A percentile compares a stretch with the other conserved stretches of the same genome.
Evolutionary conservation across 2,113 vertebrate genomes (phyloP).

Genomic region (Carassius carassius): DNA sequence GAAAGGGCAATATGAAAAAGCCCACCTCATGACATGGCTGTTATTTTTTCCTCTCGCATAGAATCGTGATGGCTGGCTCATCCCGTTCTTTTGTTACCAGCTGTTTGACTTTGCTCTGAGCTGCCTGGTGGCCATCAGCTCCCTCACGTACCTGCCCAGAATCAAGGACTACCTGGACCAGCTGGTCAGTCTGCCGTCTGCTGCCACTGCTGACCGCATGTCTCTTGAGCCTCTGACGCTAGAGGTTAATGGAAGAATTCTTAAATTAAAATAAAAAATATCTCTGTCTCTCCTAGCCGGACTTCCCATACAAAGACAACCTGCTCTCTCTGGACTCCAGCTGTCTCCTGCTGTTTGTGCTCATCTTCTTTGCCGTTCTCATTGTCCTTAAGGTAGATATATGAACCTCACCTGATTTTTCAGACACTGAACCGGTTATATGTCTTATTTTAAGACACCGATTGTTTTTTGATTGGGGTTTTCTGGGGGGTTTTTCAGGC

Average conservation of each 20-base stretch:
- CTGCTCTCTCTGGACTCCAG: constrained; percentile 94
- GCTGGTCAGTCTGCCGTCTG: constrained; percentile 80
- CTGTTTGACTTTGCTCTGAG: constrained; percentile 97
- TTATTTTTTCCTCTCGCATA: constrained; percentile 58
- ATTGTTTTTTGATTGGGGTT: not conserved
- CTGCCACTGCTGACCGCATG: not conserved
- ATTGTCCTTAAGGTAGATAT: constrained; percentile 88
- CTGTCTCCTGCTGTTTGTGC: constrained; percentile 93
- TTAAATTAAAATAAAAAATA: not conserved
- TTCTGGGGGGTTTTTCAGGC: constrained; percentile 79
- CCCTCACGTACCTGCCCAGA: constrained; percentile 93
- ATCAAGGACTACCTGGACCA: constrained; percentile 98
- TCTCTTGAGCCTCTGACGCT: not conserved
- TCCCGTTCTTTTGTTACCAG: constrained; percentile 98
- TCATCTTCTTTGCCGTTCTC: constrained; percentile 88
- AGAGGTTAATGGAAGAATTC: not conserved
- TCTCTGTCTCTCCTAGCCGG: constrained; percentile 76
- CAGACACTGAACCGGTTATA: too few species aligned
- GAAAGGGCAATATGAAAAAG: not conserved
- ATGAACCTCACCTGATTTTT: not conserved
- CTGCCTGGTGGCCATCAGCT: constrained; percentile 96
- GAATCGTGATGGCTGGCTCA: constrained; percentile 96
- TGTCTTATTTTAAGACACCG: not conserved
- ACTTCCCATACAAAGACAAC: constrained; percentile 97
- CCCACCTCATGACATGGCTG: not conserved